Conservation (phyloP, 2,888 invertebrate genomes). For the Anarsia innoxiella region DNA sequence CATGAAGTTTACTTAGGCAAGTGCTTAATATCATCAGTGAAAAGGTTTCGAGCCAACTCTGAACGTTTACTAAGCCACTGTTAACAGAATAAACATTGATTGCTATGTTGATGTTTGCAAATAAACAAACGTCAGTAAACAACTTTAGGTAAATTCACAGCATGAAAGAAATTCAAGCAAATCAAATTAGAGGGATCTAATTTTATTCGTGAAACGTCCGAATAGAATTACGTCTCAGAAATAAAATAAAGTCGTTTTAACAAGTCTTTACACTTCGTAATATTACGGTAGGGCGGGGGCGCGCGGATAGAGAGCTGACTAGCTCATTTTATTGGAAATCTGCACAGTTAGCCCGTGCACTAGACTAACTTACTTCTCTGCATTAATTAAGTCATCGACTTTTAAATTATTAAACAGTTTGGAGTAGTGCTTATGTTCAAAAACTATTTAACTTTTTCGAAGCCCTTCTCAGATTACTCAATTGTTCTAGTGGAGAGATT, state of each 20-base stretch:
- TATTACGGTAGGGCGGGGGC: slow-evolving; percentile 23
- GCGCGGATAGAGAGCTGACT: background rate
- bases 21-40: background rate
- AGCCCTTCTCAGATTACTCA: no score
- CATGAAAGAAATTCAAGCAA: slow-evolving; percentile 41
- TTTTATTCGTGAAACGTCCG: slow-evolving; percentile 41
- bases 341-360: no score
- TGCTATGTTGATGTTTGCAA: slow-evolving; percentile 20
- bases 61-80: slow-evolving; percentile 5
- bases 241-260: slow-evolving; percentile 42
- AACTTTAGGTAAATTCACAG: slow-evolving; percentile 37
- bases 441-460: no score
- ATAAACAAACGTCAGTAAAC: slow-evolving; percentile 40
- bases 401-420: no score
- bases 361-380: no score
- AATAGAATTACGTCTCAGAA: slow-evolving; percentile 39
- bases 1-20: slow-evolving; percentile 4
- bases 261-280: slow-evolving; percentile 39
- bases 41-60: slow-evolving; percentile 1
- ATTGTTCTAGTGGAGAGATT: no score
- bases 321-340: no score
- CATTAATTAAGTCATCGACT: no score
- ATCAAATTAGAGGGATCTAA: slow-evolving; percentile 47
- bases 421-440: no score
- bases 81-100: slow-evolving; percentile 8